These are phyloP conservation scores for Cherax destructor DNA, from an alignment of 1,140 invertebrate species.

Conservation along the genomic window DNA sequence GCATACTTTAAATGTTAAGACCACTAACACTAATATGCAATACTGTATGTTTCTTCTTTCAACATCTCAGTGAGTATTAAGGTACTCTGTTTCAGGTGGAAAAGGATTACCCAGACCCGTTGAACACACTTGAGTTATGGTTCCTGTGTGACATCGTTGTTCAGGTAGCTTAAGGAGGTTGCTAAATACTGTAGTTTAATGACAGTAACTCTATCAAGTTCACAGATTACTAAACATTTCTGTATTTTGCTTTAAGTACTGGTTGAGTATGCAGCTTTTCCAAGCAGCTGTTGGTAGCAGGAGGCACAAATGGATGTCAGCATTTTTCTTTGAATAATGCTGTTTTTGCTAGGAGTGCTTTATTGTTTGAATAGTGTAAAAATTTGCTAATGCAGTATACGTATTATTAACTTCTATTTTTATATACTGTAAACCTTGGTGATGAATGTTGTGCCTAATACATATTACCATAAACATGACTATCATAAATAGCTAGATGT, in stretches of 20 bases:
- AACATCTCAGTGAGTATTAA: neutral
- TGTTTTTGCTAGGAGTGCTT: neutral
- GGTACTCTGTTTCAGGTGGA: slow-evolving; percentile 27
- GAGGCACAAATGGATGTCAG: neutral
- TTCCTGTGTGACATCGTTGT: slow-evolving; percentile 53
- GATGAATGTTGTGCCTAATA: too few species aligned
- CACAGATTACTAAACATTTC: neutral
- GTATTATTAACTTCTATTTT: too few species aligned
- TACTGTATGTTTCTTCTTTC: neutral
- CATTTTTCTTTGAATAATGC: neutral
- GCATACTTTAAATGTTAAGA: too few species aligned
- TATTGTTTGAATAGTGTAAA: neutral
- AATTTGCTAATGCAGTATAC: neutral
- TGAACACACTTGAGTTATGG: slow-evolving; percentile 46
- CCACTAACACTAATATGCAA: too few species aligned
- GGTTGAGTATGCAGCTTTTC: neutral
- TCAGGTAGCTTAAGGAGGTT: slow-evolving; percentile 2
- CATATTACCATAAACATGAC: too few species aligned
- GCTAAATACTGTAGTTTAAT: neutral
- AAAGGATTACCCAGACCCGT: slow-evolving; percentile 30
- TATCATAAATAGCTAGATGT: neutral
- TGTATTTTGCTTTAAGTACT: neutral
- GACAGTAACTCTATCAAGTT: neutral
- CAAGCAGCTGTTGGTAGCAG: neutral
- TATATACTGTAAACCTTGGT: too few species aligned